Conservation (phyloP, 1,140 invertebrate species). For the Proales similis region DNA sequence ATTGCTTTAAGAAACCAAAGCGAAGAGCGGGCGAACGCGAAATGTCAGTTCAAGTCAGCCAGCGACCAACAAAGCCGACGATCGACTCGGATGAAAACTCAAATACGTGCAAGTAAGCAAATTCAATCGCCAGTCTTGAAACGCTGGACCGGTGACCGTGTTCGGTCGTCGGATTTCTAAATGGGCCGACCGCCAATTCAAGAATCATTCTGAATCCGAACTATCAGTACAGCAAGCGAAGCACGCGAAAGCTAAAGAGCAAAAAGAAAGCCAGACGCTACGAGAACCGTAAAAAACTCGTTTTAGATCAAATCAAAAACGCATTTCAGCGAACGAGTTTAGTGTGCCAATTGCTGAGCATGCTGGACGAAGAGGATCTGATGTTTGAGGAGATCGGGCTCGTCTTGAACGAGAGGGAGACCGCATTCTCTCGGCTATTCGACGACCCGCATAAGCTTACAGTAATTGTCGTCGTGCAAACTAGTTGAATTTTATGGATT, state of each 20-base stretch:
- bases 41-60: no score
- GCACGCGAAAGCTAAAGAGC: neutral
- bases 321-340: neutral
- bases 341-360: neutral
- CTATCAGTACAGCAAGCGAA: conserved; percentile 23
- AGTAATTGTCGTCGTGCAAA: neutral
- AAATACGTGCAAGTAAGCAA: no score
- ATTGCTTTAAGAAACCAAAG: no score
- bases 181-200: no score
- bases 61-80: no score
- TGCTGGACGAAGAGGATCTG: conserved; percentile 6
- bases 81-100: no score
- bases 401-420: neutral
- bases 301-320: neutral
- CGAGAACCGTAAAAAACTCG: conserved; percentile 1
- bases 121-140: no score
- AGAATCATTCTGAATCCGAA: no score
- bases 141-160: no score
- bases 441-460: conserved; percentile 1
- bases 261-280: conserved; percentile 20
- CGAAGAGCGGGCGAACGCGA: no score
- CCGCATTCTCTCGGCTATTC: conserved; percentile 13
- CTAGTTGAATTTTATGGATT: neutral
- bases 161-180: no score
- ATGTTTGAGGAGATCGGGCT: neutral